phyloP scores from a whole-genome alignment of 2,888 invertebrate species.

The Drosophila neotestacea region DNA sequence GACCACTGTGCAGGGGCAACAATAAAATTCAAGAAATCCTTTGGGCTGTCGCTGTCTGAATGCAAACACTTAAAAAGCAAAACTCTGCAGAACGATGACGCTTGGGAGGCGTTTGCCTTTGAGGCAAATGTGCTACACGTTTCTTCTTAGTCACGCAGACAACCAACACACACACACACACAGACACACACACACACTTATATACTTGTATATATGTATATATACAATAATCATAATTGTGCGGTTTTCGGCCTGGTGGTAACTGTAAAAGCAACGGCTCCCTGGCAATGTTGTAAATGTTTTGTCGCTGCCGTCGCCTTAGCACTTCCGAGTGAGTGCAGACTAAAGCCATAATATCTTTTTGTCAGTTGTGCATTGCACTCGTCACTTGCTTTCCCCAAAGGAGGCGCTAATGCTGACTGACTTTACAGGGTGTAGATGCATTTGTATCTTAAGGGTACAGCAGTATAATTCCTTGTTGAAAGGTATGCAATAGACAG shows the following conservation, averaged over 20 bases:
- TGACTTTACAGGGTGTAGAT: not conserved
- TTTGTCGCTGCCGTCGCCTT: slow-evolving; percentile 30
- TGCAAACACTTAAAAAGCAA: slow-evolving; percentile 56
- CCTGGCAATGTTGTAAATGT: slow-evolving; percentile 24
- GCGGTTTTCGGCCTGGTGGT: slow-evolving; percentile 54
- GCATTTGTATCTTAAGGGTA: too few relatives aligned
- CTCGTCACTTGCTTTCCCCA: slow-evolving; percentile 47
- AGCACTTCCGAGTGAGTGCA: slow-evolving; percentile 56
- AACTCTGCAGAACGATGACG: slow-evolving; percentile 41
- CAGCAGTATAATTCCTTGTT: too few relatives aligned
- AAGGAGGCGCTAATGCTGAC: slow-evolving; percentile 45
- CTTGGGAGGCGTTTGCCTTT: slow-evolving; percentile 48
- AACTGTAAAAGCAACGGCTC: slow-evolving; percentile 24
- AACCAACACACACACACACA: not conserved
- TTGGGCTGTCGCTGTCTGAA: slow-evolving; percentile 42
- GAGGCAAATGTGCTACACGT: slow-evolving; percentile 38
- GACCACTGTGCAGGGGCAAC: not conserved
- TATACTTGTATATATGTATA: slow-evolving; percentile 1
- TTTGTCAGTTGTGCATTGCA: slow-evolving; percentile 62
- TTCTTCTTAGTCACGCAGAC: slow-evolving; percentile 22
- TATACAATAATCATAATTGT: slow-evolving; percentile 70
- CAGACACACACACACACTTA: too few relatives aligned
- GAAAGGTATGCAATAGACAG: not conserved
- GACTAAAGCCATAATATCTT: slow-evolving; percentile 36
- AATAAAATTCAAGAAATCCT: slow-evolving; percentile 29